A percentile compares a stretch with the other conserved stretches of the same genome.
These are phyloP conservation scores for Nesogale talazaci DNA, from an alignment of 2,113 vertebrate genomes.

Conservation along the genomic window DNA sequence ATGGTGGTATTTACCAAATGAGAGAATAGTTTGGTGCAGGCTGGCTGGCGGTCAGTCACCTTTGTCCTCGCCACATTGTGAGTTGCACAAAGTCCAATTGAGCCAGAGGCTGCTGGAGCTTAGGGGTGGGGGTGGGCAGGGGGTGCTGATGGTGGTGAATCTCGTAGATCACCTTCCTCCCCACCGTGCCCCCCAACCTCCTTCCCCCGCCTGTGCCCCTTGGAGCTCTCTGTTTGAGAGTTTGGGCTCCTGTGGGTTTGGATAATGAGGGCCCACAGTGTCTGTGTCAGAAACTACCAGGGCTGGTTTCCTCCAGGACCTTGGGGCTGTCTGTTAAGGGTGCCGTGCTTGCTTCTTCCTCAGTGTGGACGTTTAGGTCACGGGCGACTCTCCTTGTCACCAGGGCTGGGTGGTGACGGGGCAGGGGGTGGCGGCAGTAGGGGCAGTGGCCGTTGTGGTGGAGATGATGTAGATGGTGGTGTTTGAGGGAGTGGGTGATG, in stretches of 20 bases:
- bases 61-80: not conserved
- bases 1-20: not conserved
- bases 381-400: not conserved
- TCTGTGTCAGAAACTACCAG: not conserved
- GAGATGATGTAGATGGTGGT: not conserved
- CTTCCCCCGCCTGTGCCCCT: not conserved
- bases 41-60: not conserved
- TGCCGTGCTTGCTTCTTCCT: not conserved
- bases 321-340: no score
- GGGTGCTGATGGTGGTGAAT: not conserved
- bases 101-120: no score
- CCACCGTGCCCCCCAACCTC: no score
- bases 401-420: not conserved
- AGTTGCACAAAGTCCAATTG: no score
- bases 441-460: not conserved
- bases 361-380: not conserved
- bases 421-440: not conserved
- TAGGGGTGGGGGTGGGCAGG: not conserved
- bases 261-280: not conserved
- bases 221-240: not conserved
- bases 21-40: rapidly evolving
- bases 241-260: not conserved
- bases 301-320: not conserved
- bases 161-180: not conserved
- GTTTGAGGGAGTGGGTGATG: not conserved